Base-by-base conservation (phyloP, 1,140 invertebrate species). In the Drosophila sp. region DNA sequence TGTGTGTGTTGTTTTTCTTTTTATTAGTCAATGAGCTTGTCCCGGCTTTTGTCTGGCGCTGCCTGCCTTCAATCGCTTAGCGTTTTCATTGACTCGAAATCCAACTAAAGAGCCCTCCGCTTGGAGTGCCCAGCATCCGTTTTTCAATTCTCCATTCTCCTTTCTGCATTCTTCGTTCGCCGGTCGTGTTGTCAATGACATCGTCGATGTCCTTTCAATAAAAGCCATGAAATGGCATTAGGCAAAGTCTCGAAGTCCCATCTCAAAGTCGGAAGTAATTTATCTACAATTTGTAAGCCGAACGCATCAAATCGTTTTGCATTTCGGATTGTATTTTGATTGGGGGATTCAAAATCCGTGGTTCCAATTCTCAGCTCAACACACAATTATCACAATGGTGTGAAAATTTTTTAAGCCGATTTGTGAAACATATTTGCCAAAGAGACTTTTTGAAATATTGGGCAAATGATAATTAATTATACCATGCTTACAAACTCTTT, bases 21-120 rank as follows among this genome's bases (percentile, higher is more conserved):
- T 78, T 82, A 87, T 74, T 79, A 76, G 58, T 79, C 81, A 79
- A 77, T 77, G 76, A 74, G 72, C 41, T 51, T 67, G 62, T 72
- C 51, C 34, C 40, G 61, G 54, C 57, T 27, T 71, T 75, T 64
- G 59, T 64, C 13, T 54, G 32, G 13, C 40, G 50, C 41, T 58
- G 65, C 27, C 57, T 41, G 45, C 40, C 64, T 69, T 62, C 40
- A 62, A 61, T 62, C 65, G 58, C 57, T 74, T 70, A 74, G 57
- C 57, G 58, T 57, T 62, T 62, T 56, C 61, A 71, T 71, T 63
- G 58, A 70, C 58, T 63, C 38, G n/a, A 56, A 54, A 36, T 66
- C 59, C 13, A 48, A 34, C 41, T 71, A 45, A 53, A 54, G 57
- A 32, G 29, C 18, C 54, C 54, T 56, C 21, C 46, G 34, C 29